Evolutionary conservation across 1,140 invertebrate species (phyloP).

Genomic region (Drosophila pectinifera): DNA sequence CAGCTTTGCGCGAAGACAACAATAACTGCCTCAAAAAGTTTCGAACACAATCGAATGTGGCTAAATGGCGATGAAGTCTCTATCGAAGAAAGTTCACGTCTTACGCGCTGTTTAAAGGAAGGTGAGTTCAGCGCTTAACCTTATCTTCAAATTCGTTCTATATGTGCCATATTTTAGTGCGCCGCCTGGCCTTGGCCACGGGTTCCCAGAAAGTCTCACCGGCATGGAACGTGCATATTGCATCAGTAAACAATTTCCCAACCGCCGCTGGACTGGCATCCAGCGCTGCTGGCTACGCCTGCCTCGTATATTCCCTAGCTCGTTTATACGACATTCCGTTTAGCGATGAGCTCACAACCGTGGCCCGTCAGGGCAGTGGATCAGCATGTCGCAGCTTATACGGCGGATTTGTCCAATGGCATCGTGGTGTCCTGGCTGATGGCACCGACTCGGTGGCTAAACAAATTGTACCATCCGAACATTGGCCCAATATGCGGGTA

Average conservation of each 20-base stretch:
- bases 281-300: conserved; percentile 99
- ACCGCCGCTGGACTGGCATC: conserved; percentile 99
- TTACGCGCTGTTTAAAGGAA: conserved; percentile 92
- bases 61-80: conserved; percentile 94
- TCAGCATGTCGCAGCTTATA: conserved; percentile 98
- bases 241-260: conserved; percentile 99
- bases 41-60: conserved; percentile 93
- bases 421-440: conserved; percentile 88
- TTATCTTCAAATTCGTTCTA: neutral
- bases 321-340: conserved; percentile 91
- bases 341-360: conserved; percentile 91
- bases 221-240: conserved; percentile 93
- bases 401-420: conserved; percentile 97
- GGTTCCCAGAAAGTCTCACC: conserved; percentile 85
- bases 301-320: conserved; percentile 91
- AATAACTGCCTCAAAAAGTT: conserved; percentile 89
- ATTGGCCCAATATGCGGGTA: conserved; percentile 97
- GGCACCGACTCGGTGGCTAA: conserved; percentile 94
- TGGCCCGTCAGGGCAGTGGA: conserved; percentile 96
- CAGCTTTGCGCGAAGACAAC: conserved; percentile 96
- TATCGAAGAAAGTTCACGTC: conserved; percentile 89
- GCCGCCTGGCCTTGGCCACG: conserved; percentile 84
- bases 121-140: conserved; percentile 86
- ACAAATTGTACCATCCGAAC: conserved; percentile 89
- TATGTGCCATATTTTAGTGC: conserved; percentile 42